Evolutionary conservation across 2,888 invertebrate genomes (phyloP), one percentile per base, ranked within the genome.

Genomic region (Smittia sp.): DNA sequence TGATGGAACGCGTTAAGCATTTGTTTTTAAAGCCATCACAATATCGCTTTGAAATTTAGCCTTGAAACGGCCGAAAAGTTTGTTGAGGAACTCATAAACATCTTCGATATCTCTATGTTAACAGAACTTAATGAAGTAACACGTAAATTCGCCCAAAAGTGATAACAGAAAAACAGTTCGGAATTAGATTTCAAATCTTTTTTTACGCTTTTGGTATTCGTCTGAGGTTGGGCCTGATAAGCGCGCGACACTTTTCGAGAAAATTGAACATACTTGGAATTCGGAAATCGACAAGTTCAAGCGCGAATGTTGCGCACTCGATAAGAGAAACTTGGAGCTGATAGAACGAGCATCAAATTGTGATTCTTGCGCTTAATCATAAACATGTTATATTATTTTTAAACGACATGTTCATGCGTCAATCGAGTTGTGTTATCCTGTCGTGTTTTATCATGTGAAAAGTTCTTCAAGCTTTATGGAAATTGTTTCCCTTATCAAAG

Each of bases 101-200:
- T 58, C 58, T 58, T 22, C 22, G 58, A 58, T 58, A 58, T 58
- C 58, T 58, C 22, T 58, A 4, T 20, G 58, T 58, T 58, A 20
- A 58, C 46, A 46, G 46, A 46, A 46, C 3, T 32, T 32, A 46
- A 46, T 46, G 22, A 58, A 46, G 9, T 22, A 22, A 18, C 13
- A 18, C 58, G 58, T 58, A 18, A 58, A 58, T 22, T 58, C 58
- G 9, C n/a, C 11, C 6, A n/a, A n/a, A 58, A 22, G 2, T 58
- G 58, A 58, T 58, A 58, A 52, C 13, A 58, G n/a, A 58, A 18
- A 58, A 18, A n/a, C 15, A 11, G 6, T 46, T 46, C 46, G n/a
- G n/a, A 46, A 22, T 58, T 58, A 58, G 22, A 20, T 58, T 58
- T 58, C 2, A 3, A 22, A 46, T 32, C 3, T 46, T 46, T 58